Evolutionary conservation across 2,888 invertebrate genomes (phyloP).

Genomic region (Yponomeuta evonymella): DNA sequence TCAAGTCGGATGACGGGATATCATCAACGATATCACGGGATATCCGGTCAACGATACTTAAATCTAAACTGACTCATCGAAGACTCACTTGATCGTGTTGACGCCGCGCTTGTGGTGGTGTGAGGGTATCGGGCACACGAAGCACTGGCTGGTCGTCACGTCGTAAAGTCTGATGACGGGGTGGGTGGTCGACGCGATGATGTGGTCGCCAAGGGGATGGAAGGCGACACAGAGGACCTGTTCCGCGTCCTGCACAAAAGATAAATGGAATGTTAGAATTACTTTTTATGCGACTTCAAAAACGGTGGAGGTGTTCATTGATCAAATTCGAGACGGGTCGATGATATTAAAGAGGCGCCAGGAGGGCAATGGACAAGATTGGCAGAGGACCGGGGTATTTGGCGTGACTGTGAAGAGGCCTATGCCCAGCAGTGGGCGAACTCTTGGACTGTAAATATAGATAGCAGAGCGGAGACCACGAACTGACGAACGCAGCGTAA

Average conservation of each 20-base stretch:
- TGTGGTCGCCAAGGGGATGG: slow-evolving; percentile 96
- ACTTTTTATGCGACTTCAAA: not conserved
- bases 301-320: no score
- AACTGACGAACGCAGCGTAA: no score
- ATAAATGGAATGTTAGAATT: not conserved
- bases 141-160: slow-evolving; percentile 96
- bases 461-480: no score
- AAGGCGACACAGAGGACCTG: slow-evolving; percentile 93
- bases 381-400: no score
- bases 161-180: slow-evolving; percentile 94
- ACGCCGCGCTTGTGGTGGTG: slow-evolving; percentile 89
- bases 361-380: no score
- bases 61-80: slow-evolving; percentile 10
- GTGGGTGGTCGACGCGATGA: slow-evolving; percentile 95
- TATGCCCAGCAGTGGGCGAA: no score
- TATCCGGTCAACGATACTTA: slow-evolving; percentile 32
- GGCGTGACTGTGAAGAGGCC: no score
- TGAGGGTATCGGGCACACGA: slow-evolving; percentile 91
- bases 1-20: slow-evolving; percentile 88
- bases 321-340: no score
- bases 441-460: no score
- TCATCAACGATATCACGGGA: no score
- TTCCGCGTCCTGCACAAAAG: slow-evolving; percentile 85
- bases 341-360: no score
- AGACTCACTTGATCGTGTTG: slow-evolving; percentile 82